Evolutionary conservation across 2,888 invertebrate species (phyloP), one percentile per base, ranked within the genome.

Genomic region (Rotaria macrura): DNA sequence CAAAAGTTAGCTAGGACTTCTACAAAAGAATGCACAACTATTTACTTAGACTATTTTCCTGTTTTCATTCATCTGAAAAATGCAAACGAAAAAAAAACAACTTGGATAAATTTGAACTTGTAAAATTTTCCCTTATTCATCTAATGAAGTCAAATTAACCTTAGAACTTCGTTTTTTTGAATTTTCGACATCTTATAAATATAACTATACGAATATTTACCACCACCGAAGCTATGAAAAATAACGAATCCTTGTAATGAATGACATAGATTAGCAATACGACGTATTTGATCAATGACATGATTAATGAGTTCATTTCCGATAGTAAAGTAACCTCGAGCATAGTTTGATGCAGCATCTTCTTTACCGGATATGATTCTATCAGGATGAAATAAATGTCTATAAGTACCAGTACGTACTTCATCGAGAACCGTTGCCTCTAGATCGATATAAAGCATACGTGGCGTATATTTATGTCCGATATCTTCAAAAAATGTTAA

Each of bases 261-360:
- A 40, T 86, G 65, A 43, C 86, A 86, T 43, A 49, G 52, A 47
- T 87, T 87, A 2, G 85, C 84, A 47, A 86, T 25, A 54, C 57
- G 47, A 23, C 87, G 57, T n/a, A 87, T 84, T 49, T 83, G 79
- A 54, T 87, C 86, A 74, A 87, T 29, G 25, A 84, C 74, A n/a
- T 54, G 43, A 54, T 87, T 85, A n/a, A 85, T 85, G n/a, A 87
- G 29, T 49, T 83, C 47, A n/a, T 57, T 40, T 17, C 85, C 87
- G 65, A 86, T 65, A 23, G 85, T 85, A 49, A 65, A 87, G 84
- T 87, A 87, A 6, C 87, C 87, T 54, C 87, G 72, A 34, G 87
- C 85, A 85, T 85, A 87, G 54, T 84, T 87, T 79, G 55, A 86
- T 20, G 87, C 86, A 49, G 87, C 85, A 85, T 87, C 87, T 84